Percentiles rank a stretch among this genome's conserved stretches.
phyloP scores from a whole-genome alignment of 2,113 vertebrate species.

The Nipponia nippon region DNA sequence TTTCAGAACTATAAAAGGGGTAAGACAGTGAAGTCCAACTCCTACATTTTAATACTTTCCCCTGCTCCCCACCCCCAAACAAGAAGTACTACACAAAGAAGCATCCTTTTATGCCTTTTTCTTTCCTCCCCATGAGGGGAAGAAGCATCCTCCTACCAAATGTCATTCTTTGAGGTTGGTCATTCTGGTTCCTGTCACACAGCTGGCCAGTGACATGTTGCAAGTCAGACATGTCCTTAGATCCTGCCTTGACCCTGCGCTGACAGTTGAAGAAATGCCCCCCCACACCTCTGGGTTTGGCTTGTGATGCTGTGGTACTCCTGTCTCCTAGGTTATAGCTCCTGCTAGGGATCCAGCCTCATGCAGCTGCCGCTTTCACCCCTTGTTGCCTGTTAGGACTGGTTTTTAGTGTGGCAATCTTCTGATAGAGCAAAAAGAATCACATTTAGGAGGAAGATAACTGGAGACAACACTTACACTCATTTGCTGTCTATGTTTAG shows the following conservation, averaged over 20 bases:
- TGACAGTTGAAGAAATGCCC: background rate
- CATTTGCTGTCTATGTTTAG: background rate
- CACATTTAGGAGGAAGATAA: background rate
- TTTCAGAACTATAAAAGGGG: background rate
- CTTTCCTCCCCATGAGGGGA: background rate
- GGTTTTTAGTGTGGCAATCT: background rate
- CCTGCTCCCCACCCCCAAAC: background rate
- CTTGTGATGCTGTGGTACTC: background rate
- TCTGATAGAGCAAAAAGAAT: background rate
- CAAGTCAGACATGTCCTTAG: background rate
- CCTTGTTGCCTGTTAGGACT: background rate
- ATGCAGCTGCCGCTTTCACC: background rate
- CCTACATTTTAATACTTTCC: background rate
- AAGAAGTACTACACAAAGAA: background rate
- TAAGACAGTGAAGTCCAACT: background rate
- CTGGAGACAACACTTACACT: background rate
- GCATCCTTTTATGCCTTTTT: background rate
- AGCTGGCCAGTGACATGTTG: background rate
- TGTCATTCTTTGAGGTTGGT: background rate
- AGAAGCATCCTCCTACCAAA: background rate
- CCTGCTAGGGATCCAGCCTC: background rate
- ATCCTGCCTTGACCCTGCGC: background rate
- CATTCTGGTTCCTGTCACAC: conserved; percentile 8
- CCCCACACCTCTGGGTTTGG: background rate
- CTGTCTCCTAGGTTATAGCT: background rate